Evolutionary conservation across 2,113 vertebrate species (phyloP).

Genomic region (Felis catus): DNA sequence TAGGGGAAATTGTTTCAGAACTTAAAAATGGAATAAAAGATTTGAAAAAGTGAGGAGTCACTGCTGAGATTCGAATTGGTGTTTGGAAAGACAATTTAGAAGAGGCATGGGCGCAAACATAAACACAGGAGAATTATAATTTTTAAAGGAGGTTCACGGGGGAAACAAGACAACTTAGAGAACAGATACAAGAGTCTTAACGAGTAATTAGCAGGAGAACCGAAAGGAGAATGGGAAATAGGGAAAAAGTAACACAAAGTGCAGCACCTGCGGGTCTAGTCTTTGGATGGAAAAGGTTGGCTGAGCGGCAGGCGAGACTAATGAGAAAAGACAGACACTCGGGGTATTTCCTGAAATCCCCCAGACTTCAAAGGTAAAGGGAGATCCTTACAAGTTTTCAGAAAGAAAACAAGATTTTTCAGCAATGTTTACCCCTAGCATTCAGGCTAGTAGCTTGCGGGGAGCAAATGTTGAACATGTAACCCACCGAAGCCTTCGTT

Average conservation of each 20-base stretch:
- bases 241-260: not conserved
- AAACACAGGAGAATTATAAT: not conserved
- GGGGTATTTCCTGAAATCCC: not conserved
- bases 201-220: not conserved
- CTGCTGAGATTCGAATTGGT: not conserved
- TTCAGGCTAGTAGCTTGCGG: not conserved
- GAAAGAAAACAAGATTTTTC: constrained; percentile 58
- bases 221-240: not conserved
- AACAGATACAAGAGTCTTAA: not conserved
- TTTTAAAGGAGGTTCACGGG: not conserved
- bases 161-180: not conserved
- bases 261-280: not conserved
- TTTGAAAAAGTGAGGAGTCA: not conserved
- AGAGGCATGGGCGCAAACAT: not conserved
- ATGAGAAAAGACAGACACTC: not conserved
- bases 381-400: constrained; percentile 51
- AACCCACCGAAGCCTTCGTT: not conserved
- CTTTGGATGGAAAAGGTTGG: not conserved
- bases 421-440: constrained; percentile 29
- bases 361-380: constrained; percentile 53
- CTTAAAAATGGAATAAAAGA: not conserved
- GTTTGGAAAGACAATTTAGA: not conserved
- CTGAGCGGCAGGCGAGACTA: not conserved
- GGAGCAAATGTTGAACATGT: constrained; percentile 44
- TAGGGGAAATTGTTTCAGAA: not conserved